Conservation (phyloP, 2,888 invertebrate species). For the Pristionchus japonicus region DNA sequence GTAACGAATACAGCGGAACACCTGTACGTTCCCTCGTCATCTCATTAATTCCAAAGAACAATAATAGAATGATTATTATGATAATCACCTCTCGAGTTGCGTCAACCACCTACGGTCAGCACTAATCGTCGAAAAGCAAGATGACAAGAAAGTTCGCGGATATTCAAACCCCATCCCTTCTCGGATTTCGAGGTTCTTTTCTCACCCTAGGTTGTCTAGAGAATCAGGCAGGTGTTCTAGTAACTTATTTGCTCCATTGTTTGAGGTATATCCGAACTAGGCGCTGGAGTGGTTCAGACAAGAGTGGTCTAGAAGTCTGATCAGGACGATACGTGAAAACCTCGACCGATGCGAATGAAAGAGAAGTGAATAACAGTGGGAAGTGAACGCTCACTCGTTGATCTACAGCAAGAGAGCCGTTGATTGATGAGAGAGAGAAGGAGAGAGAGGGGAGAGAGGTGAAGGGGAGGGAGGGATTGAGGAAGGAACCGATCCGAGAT, state of each 20-base stretch:
- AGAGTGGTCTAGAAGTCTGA: too few species aligned
- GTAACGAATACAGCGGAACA: background rate
- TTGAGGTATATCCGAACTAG: too few species aligned
- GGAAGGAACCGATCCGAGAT: background rate
- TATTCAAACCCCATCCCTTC: background rate
- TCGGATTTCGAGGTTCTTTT: background rate
- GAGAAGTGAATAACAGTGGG: background rate
- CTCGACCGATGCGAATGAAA: background rate
- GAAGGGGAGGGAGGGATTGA: background rate
- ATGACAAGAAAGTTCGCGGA: background rate
- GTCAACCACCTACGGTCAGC: background rate
- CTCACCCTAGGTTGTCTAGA: background rate
- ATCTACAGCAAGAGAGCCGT: slow-evolving; percentile 13
- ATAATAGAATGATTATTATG: background rate
- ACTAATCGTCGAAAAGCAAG: background rate
- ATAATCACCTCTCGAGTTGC: background rate
- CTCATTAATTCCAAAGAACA: background rate
- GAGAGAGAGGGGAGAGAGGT: background rate
- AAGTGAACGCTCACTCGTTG: background rate
- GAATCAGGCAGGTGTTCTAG: background rate
- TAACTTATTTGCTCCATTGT: too few species aligned
- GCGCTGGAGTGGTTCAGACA: too few species aligned
- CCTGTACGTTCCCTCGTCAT: background rate
- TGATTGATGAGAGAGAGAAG: slow-evolving; percentile 5
- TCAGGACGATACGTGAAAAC: background rate